Base-by-base conservation (phyloP, 2,888 invertebrate species). In the Patella pellucida region DNA sequence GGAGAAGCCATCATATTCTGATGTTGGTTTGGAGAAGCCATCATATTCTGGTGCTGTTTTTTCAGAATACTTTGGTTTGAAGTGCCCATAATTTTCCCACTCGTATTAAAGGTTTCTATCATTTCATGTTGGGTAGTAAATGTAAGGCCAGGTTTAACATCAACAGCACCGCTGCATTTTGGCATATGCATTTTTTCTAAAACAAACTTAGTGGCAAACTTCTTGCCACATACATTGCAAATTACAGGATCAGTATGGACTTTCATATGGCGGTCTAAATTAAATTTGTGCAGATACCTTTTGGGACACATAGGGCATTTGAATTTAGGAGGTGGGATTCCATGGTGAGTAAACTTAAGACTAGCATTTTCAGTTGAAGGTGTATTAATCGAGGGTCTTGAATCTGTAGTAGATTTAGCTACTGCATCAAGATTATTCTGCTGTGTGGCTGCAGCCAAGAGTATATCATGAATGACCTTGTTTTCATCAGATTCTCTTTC, bases 221-320 rank as follows among this genome's bases (percentile, higher is more conserved):
- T 62, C 62, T 62, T 62, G 23, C 62, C 62, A 62, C 62, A 62
- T 19, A 23, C 23, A 23, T 62, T 62, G 23, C 62, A 62, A 23
- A 62, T 62, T 14, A 62, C 62, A 62, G 62, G 62, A 62, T 62
- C 62, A 19, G 62, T 62, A 23, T 62, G 62, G 23, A 62, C 62
- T 62, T 23, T 62, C 62, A 62, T 62, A 62, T 62, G 62, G 23
- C 19, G 14, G 19, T 19, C 14, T 62, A 62, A 62, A 23, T 62
- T 62, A 23, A 23, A 19, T 23, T 62, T 19, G 1, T 23, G 19
- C 23, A 23, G 23, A 23, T 62, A 62, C 5, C 14, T 19, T 23
- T 14, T 62, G 23, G 19, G 19, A 14, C 62, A 62, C 19, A 23
- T 2, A 23, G 62, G 19, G 23, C 62, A 62, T 19, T 19, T 23